Conservation (phyloP, 2,888 invertebrate species). For the Therioaphis trifolii region DNA sequence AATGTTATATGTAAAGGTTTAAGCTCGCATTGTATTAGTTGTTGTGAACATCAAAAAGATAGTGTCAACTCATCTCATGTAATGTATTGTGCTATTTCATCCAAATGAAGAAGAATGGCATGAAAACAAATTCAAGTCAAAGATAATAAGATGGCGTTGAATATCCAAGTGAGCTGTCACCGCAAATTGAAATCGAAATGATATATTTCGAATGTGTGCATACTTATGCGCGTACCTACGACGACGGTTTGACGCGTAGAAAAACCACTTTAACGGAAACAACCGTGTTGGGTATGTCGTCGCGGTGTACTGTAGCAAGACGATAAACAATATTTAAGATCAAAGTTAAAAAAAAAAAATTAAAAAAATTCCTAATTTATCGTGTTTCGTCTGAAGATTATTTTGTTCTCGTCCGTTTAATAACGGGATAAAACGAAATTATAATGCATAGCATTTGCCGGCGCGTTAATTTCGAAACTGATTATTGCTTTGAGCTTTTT, state of each 20-base stretch:
- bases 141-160: background rate
- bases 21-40: background rate
- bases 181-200: background rate
- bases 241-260: background rate
- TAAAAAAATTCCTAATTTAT: too few relatives aligned
- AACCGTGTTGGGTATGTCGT: background rate
- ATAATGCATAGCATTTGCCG: too few relatives aligned
- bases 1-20: background rate
- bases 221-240: too few relatives aligned
- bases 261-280: background rate
- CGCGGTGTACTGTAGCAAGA: too few relatives aligned
- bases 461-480: too few relatives aligned
- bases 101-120: background rate
- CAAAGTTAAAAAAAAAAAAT: too few relatives aligned
- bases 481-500: too few relatives aligned
- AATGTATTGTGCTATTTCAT: conserved; percentile 20
- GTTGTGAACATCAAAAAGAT: conserved; percentile 21
- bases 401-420: too few relatives aligned
- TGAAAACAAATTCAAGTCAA: background rate
- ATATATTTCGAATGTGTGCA: background rate
- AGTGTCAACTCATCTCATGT: conserved; percentile 2
- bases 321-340: too few relatives aligned
- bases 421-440: too few relatives aligned
- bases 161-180: background rate
- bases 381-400: too few relatives aligned